Evolutionary conservation across 1,140 invertebrate species (phyloP).

Genomic region (Theocolax elegans): DNA sequence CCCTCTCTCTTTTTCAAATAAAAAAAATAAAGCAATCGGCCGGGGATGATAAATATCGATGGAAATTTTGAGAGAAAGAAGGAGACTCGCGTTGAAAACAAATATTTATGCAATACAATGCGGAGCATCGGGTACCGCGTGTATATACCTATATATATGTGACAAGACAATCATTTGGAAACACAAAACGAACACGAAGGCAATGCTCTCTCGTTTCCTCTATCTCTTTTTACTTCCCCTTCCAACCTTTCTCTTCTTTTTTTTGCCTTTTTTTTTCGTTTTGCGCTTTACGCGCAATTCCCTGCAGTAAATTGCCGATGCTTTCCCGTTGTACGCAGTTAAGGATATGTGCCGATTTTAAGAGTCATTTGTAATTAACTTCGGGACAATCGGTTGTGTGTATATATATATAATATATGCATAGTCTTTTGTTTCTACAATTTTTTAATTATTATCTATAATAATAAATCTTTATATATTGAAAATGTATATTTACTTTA

Average conservation of each 20-base stretch:
- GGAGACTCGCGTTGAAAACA: neutral
- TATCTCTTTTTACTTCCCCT: neutral
- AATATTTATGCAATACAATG: neutral
- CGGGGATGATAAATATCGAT: neutral
- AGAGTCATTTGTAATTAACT: neutral
- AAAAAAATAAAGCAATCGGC: neutral
- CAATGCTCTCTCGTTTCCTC: conserved; percentile 3
- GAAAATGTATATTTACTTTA: no score
- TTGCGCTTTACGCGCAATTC: neutral
- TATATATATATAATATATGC: no score
- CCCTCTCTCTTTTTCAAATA: neutral
- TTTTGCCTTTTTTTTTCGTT: conserved; percentile 18
- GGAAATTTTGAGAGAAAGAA: neutral
- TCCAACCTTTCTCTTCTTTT: neutral
- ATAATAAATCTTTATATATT: no score
- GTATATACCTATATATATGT: neutral
- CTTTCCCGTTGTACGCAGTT: conserved; percentile 12
- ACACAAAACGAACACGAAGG: neutral
- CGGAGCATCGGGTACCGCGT: no score
- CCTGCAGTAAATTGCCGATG: conserved; percentile 4
- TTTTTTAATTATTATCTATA: no score
- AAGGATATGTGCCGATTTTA: conserved; percentile 19
- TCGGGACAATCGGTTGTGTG: no score
- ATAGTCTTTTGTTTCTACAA: no score
- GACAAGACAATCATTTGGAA: conserved; percentile 13